phyloP scores from a whole-genome alignment of 1,140 invertebrate genomes.

The Pogonomyrmex barbatus region DNA sequence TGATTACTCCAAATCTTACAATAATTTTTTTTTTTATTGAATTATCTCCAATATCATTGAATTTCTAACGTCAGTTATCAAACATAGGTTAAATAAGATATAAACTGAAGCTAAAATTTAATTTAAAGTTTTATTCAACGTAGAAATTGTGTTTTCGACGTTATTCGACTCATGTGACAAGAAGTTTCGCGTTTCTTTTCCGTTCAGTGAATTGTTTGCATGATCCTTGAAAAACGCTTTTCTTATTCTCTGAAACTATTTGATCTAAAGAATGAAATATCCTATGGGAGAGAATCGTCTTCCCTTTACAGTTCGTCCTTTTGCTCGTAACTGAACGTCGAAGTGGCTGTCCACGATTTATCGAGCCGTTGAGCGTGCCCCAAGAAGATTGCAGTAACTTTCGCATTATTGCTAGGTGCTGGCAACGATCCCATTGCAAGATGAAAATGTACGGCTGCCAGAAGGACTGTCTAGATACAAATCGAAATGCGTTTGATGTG shows the following conservation, averaged over 20 bases:
- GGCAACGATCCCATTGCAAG: conserved; percentile 65
- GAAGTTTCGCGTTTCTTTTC: conserved; percentile 7
- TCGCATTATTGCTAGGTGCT: conserved; percentile 69
- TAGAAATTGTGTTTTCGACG: background rate
- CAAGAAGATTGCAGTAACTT: conserved; percentile 74
- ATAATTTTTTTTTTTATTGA: background rate
- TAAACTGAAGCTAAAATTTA: conserved; percentile 13
- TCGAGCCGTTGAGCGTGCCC: conserved; percentile 57
- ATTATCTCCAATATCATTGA: background rate
- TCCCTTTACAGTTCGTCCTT: conserved; percentile 59
- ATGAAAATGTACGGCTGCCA: conserved; percentile 59
- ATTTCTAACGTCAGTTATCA: background rate
- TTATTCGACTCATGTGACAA: background rate
- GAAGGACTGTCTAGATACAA: conserved; percentile 47
- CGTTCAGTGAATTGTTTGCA: conserved; percentile 41
- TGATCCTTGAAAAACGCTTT: conserved; percentile 10
- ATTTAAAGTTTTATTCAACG: conserved; percentile 4
- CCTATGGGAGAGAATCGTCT: conserved; percentile 61
- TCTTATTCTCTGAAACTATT: conserved; percentile 43
- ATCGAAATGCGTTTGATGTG: conserved; percentile 51
- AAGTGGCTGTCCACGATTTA: conserved; percentile 71
- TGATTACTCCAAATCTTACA: background rate
- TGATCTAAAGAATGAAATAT: conserved; percentile 57
- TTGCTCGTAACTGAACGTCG: conserved; percentile 46
- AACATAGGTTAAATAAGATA: background rate